A percentile compares a stretch with the other conserved stretches of the same genome.
Evolutionary conservation across 2,888 invertebrate species (phyloP).

Genomic region (Trachelus iudaicus): DNA sequence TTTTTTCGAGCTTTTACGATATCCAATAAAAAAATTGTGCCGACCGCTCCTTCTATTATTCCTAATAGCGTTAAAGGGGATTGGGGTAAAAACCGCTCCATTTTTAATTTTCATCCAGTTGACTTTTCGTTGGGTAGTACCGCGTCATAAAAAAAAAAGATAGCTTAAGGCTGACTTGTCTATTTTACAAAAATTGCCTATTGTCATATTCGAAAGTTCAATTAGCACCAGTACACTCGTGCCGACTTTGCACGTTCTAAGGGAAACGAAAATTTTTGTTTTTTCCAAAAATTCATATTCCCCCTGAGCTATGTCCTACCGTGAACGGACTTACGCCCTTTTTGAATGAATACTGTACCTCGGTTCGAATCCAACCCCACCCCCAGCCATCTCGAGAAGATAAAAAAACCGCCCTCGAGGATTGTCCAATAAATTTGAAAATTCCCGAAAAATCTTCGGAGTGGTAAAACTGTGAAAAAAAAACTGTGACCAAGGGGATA

Average conservation of each 20-base stretch:
- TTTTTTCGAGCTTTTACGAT: conserved; percentile 35
- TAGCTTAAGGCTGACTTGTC: conserved; percentile 17
- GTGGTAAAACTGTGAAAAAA: not conserved
- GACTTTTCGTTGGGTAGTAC: conserved; percentile 29
- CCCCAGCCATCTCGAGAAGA: not conserved
- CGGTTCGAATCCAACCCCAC: not conserved
- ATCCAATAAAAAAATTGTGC: conserved; percentile 32
- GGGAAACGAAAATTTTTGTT: too few relatives aligned
- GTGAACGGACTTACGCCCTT: not conserved
- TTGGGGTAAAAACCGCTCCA: conserved; percentile 50
- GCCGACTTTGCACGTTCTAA: not conserved
- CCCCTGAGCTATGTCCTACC: not conserved
- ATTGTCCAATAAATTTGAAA: not conserved
- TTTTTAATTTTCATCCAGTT: conserved; percentile 45
- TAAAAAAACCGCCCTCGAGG: not conserved
- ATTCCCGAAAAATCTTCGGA: not conserved
- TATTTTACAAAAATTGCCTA: conserved; percentile 27
- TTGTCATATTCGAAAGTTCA: conserved; percentile 19
- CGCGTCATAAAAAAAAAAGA: conserved; percentile 34
- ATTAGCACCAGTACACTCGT: conserved; percentile 6
- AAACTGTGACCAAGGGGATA: not conserved
- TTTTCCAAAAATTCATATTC: not conserved
- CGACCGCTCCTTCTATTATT: conserved; percentile 24
- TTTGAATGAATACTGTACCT: not conserved
- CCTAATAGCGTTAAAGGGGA: conserved; percentile 39